Conservation (phyloP, 2,797 vertebrate species). For the Hippopotamyrus pictus region DNA sequence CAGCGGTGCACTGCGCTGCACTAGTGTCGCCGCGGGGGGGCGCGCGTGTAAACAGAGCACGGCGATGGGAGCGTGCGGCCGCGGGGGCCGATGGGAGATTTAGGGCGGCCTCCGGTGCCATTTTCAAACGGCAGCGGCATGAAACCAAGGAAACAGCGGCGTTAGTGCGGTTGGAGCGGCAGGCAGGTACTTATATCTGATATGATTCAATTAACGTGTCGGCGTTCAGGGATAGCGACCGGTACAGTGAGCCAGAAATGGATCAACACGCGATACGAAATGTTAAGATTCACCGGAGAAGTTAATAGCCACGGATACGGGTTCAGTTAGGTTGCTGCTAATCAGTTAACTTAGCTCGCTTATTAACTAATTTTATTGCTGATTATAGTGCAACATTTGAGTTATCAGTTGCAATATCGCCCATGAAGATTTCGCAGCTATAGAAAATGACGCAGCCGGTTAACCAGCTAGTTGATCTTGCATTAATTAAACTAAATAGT, state of each 20-base stretch:
- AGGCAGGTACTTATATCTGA: too few relatives aligned
- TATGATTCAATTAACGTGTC: neutral
- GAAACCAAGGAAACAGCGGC: neutral
- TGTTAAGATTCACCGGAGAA: neutral
- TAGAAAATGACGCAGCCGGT: neutral
- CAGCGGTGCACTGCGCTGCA: neutral
- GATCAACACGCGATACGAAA: neutral
- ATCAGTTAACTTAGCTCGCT: neutral
- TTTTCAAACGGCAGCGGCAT: conserved; percentile 25
- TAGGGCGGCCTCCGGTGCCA: neutral
- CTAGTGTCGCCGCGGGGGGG: neutral
- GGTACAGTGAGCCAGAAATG: neutral
- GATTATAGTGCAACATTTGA: neutral
- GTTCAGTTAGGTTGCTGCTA: neutral
- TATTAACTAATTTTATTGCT: neutral
- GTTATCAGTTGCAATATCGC: neutral
- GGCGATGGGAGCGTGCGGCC: neutral
- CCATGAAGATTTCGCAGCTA: neutral
- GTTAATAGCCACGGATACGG: neutral
- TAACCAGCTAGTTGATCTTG: neutral
- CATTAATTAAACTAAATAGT: neutral
- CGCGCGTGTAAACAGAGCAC: conserved; percentile 18
- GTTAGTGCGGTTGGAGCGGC: neutral
- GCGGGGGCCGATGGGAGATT: conserved; percentile 19
- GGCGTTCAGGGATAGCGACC: neutral